Percentiles rank a stretch among this genome's conserved stretches.
phyloP scores from a whole-genome alignment of 2,888 invertebrate genomes.

The Agrochola lota region DNA sequence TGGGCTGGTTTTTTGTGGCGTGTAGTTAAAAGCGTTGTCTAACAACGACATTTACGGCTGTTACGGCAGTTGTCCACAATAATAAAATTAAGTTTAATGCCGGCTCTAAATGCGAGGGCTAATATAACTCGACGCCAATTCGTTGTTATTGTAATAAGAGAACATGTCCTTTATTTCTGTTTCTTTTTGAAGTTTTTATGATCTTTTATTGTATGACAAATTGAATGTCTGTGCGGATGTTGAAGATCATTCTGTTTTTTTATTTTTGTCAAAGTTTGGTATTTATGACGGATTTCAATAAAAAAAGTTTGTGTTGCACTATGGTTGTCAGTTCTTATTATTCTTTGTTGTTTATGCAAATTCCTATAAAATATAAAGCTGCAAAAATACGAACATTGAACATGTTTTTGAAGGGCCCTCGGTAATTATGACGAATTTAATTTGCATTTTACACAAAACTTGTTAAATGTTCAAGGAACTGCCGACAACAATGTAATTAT shows the following conservation, averaged over 20 bases:
- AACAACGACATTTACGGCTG: conserved; percentile 69
- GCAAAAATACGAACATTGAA: conserved; percentile 30
- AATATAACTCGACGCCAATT: conserved; percentile 61
- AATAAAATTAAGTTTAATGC: conserved; percentile 72
- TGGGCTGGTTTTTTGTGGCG: conserved; percentile 65
- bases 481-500: conserved; percentile 69
- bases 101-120: conserved; percentile 62
- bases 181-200: conserved; percentile 19
- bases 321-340: conserved; percentile 1
- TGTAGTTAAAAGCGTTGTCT: conserved; percentile 67
- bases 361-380: conserved; percentile 25
- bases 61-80: conserved; percentile 55
- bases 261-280: conserved; percentile 5
- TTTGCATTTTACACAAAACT: conserved; percentile 73
- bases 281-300: background rate
- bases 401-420: conserved; percentile 38
- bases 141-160: conserved; percentile 47
- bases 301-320: conserved; percentile 15
- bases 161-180: conserved; percentile 27
- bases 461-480: conserved; percentile 60
- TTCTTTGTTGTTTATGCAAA: conserved; percentile 47
- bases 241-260: conserved; percentile 11
- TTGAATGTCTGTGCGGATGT: conserved; percentile 27
- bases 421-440: conserved; percentile 63
- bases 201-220: conserved; percentile 38